Evolutionary conservation across 2,888 invertebrate genomes (phyloP).

Genomic region (Tridacna crocea): DNA sequence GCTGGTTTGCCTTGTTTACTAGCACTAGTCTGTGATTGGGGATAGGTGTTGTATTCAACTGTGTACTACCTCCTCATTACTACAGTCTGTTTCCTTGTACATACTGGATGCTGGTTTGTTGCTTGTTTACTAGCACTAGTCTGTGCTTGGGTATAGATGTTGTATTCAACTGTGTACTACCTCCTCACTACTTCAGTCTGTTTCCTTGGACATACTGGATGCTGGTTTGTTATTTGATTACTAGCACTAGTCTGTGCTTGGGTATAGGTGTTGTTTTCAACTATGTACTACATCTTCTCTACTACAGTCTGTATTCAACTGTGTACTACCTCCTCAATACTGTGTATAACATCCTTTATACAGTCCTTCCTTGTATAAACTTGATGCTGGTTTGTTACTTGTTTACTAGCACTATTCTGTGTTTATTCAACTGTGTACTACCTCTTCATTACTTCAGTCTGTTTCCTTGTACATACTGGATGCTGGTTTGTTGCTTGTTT

Average conservation of each 20-base stretch:
- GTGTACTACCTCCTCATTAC: too few species aligned
- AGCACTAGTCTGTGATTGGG: too few species aligned
- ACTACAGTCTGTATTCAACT: too few species aligned
- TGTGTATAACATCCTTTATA: too few species aligned
- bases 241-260: constrained; percentile 6
- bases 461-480: not conserved
- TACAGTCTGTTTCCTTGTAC: not conserved
- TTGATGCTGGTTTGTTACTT: not conserved
- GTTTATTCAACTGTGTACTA: not conserved
- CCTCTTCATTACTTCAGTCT: not conserved
- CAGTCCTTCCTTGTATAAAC: too few species aligned
- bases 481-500: not conserved
- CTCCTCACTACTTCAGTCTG: not conserved
- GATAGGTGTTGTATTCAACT: too few species aligned
- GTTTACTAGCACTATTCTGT: not conserved
- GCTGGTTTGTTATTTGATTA: not conserved
- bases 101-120: not conserved
- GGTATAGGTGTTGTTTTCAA: not conserved
- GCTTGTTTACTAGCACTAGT: not conserved
- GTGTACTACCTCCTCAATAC: too few species aligned
- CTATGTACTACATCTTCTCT: not conserved
- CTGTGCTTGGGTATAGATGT: not conserved
- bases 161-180: not conserved
- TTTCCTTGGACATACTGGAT: not conserved
- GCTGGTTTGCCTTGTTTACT: too few species aligned